A percentile compares a stretch with the other conserved stretches of the same genome.
These are phyloP conservation scores for Piprites chloris DNA, from an alignment of 2,113 vertebrate genomes.

Conservation along the genomic window DNA sequence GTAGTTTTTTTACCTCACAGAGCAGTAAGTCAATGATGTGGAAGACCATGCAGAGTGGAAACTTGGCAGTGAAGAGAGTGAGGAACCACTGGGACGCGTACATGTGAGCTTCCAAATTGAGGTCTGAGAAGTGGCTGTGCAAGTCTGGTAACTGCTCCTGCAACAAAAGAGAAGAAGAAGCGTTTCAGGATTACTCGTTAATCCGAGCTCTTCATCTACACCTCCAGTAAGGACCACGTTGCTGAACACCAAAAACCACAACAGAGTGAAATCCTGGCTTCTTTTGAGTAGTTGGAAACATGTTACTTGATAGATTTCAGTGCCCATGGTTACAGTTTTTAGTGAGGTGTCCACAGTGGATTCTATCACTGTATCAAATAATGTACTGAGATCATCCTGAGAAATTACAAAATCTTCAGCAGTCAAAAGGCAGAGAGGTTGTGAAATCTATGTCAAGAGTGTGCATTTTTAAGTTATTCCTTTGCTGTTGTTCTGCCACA, in stretches of 20 bases:
- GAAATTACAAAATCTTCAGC: neutral
- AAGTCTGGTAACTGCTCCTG: constrained; percentile 94
- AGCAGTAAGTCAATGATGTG: constrained; percentile 99
- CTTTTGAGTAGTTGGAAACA: neutral
- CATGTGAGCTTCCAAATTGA: constrained; percentile 97
- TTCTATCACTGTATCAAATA: neutral
- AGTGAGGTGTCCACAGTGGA: neutral
- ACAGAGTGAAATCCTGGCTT: neutral
- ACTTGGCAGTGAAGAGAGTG: constrained; percentile 99
- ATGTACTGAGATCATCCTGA: neutral
- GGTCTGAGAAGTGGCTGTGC: constrained; percentile 86
- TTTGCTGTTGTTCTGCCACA: neutral
- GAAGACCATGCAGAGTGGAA: constrained; percentile 99
- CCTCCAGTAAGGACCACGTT: neutral
- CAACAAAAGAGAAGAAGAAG: neutral
- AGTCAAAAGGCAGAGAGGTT: neutral
- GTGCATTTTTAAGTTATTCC: neutral
- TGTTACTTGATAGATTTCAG: neutral
- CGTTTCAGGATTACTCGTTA: neutral
- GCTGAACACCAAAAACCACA: neutral
- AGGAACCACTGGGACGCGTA: constrained; percentile 99
- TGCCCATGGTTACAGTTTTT: neutral
- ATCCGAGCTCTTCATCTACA: neutral
- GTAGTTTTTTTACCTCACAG: constrained; percentile 82
- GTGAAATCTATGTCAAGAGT: neutral